phyloP scores from a whole-genome alignment of 2,888 invertebrate species.

The Isotomurus palustris region DNA sequence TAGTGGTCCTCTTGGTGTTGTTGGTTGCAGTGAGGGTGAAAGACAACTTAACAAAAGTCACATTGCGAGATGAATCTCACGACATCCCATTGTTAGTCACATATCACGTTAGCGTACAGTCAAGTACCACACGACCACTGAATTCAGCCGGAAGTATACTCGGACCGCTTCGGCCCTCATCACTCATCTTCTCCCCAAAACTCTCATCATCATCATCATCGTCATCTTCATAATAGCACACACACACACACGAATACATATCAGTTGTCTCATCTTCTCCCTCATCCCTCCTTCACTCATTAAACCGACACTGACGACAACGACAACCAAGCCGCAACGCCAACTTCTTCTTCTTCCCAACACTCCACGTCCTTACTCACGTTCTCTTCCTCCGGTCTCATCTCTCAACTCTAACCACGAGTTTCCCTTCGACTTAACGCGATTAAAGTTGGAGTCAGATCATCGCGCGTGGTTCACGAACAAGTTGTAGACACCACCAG shows the following conservation, averaged over 20 bases:
- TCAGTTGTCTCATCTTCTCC: not conserved
- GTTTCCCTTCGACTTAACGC: no score
- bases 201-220: conserved; percentile 11
- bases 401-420: no score
- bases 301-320: not conserved
- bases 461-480: no score
- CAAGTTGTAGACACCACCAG: no score
- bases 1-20: not conserved
- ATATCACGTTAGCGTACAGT: conserved; percentile 26
- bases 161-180: conserved; percentile 40
- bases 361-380: no score
- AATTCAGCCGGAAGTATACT: conserved; percentile 38
- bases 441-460: no score
- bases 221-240: conserved; percentile 3
- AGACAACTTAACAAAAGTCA: not conserved
- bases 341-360: no score
- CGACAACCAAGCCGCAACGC: no score
- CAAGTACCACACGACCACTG: conserved; percentile 1
- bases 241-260: conserved; percentile 3
- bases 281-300: not conserved
- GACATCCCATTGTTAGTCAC: conserved; percentile 30
- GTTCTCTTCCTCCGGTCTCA: no score
- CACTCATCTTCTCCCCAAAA: conserved; percentile 26
- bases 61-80: not conserved
- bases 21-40: not conserved